Evolutionary conservation across 2,797 vertebrate genomes (phyloP), one percentile per base, ranked within the genome.

Genomic region (Tapera naevia): DNA sequence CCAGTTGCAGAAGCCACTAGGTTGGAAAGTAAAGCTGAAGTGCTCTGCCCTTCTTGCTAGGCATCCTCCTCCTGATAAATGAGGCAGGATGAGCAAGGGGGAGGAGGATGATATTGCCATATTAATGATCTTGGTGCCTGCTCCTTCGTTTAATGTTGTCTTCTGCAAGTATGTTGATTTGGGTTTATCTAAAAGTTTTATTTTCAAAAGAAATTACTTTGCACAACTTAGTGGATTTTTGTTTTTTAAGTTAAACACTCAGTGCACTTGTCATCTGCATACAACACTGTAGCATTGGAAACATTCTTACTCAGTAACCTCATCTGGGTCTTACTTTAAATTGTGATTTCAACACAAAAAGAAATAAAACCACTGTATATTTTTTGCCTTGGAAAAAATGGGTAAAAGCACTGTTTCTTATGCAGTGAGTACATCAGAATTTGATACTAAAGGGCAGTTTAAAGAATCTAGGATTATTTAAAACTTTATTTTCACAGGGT

Each of bases 61-160:
- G 51, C 45, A 41, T 89, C 88, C 24, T 73, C 75, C 76, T 93
- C 76, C 37, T n/a, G 89, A 51, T 1, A 10, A n/a, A 62, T 13
- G 22, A 71, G 43, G 85, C 78, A 51, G 91, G 86, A 76, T 83
- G 86, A 53, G 61, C 80, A 56, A 33, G 83, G 83, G 91, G 79
- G 69, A 71, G 33, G 33, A 89, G 74, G 53, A 60, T 53, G 89
- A 85, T 93, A 91, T 97, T 97, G 96, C 95, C 96, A 96, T 96
- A 96, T 58, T 79, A n/a, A 89, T 81, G 96, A 97, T 97, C 97
- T 95, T 83, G 89, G 97, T 98, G 97, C 97, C 97, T 97, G 97
- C 94, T 95, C 92, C 96, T 94, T 96, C 41, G 89, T 86, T 96
- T 92, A 88, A 87, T 91, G 82, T 88, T 78, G 92, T 97, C 93